Conservation (phyloP, 2,113 vertebrate genomes). For the Plecturocebus donacophilus region DNA sequence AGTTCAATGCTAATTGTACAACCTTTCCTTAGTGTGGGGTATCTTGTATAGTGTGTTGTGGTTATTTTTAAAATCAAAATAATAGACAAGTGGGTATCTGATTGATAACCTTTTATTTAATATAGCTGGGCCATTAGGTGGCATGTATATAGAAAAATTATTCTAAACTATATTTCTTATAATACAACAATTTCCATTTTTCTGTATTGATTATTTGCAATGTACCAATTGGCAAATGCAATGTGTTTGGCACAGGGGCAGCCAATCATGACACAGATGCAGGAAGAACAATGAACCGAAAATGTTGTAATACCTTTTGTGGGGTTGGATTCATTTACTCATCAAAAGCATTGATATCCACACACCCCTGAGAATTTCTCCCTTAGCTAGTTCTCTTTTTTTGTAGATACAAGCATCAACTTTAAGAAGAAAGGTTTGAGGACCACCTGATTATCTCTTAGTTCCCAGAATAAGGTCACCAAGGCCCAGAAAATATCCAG, state of each 20-base stretch:
- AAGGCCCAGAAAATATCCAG: background rate
- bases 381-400: background rate
- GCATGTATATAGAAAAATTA: background rate
- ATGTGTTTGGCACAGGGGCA: background rate
- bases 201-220: background rate
- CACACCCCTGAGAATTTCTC: background rate
- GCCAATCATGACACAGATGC: background rate
- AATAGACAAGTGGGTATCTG: background rate
- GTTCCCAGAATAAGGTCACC: background rate
- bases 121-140: background rate
- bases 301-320: rapidly evolving
- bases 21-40: background rate
- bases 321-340: background rate
- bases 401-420: background rate
- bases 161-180: background rate
- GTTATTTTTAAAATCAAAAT: background rate
- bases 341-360: background rate
- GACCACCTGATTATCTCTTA: background rate
- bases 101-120: background rate
- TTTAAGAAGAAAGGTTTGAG: background rate
- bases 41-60: background rate
- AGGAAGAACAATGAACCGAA: background rate
- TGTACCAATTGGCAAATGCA: background rate
- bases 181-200: background rate
- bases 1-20: background rate